These are phyloP conservation scores for Lasiurus borealis DNA, from an alignment of 2,113 vertebrate species.

Conservation along the genomic window DNA sequence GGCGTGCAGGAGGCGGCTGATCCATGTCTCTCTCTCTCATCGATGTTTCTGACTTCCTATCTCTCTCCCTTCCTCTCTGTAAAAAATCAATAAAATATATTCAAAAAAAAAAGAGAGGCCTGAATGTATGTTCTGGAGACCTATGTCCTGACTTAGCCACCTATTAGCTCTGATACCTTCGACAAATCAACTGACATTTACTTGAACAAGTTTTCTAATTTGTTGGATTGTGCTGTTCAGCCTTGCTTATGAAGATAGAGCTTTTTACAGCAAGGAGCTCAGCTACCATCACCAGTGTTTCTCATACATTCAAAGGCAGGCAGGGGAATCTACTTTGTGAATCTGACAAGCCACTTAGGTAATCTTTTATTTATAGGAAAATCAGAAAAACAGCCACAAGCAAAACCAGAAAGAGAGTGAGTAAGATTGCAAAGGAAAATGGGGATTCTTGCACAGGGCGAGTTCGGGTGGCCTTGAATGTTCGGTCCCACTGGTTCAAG, in stretches of 20 bases:
- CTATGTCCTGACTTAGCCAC: not conserved
- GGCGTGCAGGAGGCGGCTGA: too few relatives aligned
- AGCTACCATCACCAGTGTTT: not conserved
- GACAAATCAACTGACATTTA: not conserved
- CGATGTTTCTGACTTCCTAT: too few relatives aligned
- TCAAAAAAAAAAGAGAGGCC: too few relatives aligned
- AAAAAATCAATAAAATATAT: too few relatives aligned
- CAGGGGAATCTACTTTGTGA: not conserved
- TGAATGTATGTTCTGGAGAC: not conserved
- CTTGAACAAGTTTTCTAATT: not conserved
- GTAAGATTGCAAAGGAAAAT: conserved; percentile 41
- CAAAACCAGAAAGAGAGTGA: conserved; percentile 80
- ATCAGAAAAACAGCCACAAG: conserved; percentile 80
- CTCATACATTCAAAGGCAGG: not conserved
- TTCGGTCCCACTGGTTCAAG: conserved; percentile 91
- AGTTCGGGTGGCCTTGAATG: conserved; percentile 87
- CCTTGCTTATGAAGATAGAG: not conserved
- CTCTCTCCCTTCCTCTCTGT: too few relatives aligned
- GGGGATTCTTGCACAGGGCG: conserved; percentile 62
- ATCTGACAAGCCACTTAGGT: not conserved
- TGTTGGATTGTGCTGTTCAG: not conserved
- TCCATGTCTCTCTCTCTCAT: too few relatives aligned
- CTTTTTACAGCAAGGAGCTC: not conserved
- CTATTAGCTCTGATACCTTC: not conserved
- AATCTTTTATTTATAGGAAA: conserved; percentile 73